A percentile compares a stretch with the other conserved stretches of the same genome.
Conservation (phyloP, 2,113 vertebrate species). For the Lagopus leucura region DNA sequence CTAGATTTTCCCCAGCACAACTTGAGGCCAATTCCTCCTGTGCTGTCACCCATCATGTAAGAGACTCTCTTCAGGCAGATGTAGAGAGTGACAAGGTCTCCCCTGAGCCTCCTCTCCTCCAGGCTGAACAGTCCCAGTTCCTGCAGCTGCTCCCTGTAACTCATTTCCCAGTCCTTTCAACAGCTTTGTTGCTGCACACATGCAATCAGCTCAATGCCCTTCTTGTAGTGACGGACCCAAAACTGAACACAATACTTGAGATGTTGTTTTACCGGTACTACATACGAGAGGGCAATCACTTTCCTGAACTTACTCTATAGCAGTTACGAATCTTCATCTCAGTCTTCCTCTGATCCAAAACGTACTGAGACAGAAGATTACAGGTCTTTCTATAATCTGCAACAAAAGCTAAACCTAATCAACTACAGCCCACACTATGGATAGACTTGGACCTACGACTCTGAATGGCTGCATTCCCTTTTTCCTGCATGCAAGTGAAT, state of each 20-base stretch:
- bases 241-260: not conserved
- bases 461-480: not conserved
- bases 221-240: not conserved
- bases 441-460: not conserved
- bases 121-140: not conserved
- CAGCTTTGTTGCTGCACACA: not conserved
- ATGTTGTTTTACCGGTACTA: not conserved
- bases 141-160: not conserved
- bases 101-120: not conserved
- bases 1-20: not conserved
- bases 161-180: not conserved
- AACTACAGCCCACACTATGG: not conserved
- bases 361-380: not conserved
- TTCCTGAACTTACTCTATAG: not conserved
- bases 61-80: not conserved
- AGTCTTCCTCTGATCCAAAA: not conserved
- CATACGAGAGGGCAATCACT: not conserved
- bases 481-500: fast-evolving
- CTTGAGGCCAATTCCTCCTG: not conserved
- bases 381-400: not conserved
- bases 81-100: not conserved
- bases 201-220: no score
- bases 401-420: not conserved
- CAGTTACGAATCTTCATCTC: not conserved
- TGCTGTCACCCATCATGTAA: not conserved